Conservation (phyloP, 2,113 vertebrate genomes). For the Mormyrus iriodes region DNA sequence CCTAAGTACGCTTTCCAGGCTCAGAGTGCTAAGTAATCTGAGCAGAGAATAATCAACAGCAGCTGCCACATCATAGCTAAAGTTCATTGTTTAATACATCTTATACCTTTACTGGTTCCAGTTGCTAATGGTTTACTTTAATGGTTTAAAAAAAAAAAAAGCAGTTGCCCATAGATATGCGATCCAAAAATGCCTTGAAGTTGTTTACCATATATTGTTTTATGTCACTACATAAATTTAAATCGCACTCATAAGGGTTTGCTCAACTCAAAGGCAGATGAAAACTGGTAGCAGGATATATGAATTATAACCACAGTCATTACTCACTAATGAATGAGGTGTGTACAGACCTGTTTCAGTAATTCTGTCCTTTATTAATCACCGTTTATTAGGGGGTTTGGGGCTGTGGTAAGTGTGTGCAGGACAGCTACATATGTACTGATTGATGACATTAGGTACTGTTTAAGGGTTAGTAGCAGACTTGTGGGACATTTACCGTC, state of each 20-base stretch:
- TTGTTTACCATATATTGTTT: not conserved
- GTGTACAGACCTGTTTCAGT: not conserved
- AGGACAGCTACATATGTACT: not conserved
- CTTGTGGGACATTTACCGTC: not conserved
- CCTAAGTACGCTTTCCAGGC: not conserved
- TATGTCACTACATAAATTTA: not conserved
- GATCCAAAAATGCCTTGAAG: not conserved
- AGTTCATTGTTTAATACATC: not conserved
- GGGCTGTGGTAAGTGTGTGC: not conserved
- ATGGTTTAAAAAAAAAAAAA: not conserved
- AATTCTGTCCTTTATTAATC: not conserved
- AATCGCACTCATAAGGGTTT: not conserved
- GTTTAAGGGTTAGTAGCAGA: not conserved
- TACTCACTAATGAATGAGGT: not conserved
- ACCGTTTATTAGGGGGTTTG: not conserved
- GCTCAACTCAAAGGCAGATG: not conserved
- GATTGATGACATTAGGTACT: not conserved
- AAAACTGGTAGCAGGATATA: not conserved
- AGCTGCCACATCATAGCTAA: not conserved
- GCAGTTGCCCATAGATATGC: not conserved
- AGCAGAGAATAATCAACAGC: not conserved
- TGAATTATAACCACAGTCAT: not conserved
- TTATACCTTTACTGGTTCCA: not conserved
- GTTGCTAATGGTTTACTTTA: not conserved
- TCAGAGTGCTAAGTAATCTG: not conserved